Evolutionary conservation across 2,113 vertebrate species (phyloP), one percentile per base, ranked within the genome.

Genomic region (Agapornis roseicollis): DNA sequence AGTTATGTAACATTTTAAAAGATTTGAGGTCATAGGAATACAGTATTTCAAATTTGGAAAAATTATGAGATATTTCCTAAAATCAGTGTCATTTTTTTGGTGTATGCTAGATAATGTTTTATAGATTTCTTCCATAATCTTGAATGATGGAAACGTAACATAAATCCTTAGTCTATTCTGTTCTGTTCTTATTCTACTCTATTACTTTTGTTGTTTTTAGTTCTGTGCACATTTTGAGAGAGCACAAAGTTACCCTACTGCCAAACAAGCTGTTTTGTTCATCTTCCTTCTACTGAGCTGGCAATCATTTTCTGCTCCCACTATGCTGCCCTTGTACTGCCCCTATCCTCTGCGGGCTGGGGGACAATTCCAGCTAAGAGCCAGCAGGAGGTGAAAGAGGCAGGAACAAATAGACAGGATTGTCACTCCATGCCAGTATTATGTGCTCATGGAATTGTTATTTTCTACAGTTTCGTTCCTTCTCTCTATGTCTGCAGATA

Each of bases 391-490:
- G 22, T 65, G 68, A 58, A 58, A 41, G 49, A 61, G 28, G 35
- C 37, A 65, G 74, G n/a, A 50, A 39, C 41, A 10, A 77, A 18
- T 8, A 68, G 17, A 52, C 41, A 66, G 41, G 9, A 16, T 53
- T 82, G 74, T 69, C 23, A 20, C n/a, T 58, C 53, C 35, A 1
- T 63, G 37, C 29, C 31, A 28, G 22, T 58, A 46, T 33, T 69
- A 42, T 90, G 68, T 70, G 68, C 47, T 87, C 47, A 25, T 25
- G 10, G 29, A 53, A 25, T 68, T 89, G 58, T 65, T 85, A 53
- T 80, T 92, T 96, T 90, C 55, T 39, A 27, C 56, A 33, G 16
- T 28, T 80, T 85, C 39, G 88, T 80, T 80, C 31, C 28, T 69
- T 81, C 39, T 37, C 1, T 70, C n/a, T 70, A 0, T 49, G 39